Conservation (phyloP, 2,113 vertebrate genomes). For the Hylia prasina region DNA sequence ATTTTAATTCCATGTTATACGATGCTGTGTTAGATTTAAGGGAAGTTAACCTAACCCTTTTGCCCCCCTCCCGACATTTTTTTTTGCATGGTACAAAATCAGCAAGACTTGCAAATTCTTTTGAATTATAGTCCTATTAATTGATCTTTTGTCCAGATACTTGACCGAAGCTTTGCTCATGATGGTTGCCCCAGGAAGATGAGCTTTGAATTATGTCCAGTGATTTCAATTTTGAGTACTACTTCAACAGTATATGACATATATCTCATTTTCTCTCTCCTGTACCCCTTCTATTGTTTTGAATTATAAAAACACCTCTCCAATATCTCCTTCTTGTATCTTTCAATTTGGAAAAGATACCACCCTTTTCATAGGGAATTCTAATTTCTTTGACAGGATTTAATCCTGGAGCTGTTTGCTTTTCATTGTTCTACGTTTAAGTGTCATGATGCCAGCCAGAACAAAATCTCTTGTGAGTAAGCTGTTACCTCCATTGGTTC, state of each 20-base stretch:
- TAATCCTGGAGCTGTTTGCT: neutral
- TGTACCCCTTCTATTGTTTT: neutral
- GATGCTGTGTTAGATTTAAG: neutral
- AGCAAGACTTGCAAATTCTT: neutral
- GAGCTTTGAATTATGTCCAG: neutral
- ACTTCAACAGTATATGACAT: neutral
- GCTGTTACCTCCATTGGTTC: neutral
- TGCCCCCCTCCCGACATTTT: rapidly evolving
- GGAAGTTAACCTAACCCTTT: neutral
- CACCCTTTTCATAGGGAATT: neutral
- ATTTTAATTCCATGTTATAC: neutral
- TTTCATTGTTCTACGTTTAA: neutral
- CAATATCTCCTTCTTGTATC: neutral
- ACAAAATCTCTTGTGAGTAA: neutral
- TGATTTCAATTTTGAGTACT: neutral
- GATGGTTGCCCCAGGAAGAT: neutral
- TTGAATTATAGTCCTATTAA: neutral
- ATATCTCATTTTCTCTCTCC: neutral
- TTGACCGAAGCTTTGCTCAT: neutral
- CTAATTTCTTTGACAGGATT: neutral
- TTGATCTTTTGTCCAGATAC: neutral
- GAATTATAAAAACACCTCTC: neutral
- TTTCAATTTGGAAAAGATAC: neutral
- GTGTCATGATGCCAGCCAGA: neutral
- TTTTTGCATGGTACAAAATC: neutral